Base-by-base conservation (phyloP, 2,888 invertebrate genomes). In the Mythimna pallens region DNA sequence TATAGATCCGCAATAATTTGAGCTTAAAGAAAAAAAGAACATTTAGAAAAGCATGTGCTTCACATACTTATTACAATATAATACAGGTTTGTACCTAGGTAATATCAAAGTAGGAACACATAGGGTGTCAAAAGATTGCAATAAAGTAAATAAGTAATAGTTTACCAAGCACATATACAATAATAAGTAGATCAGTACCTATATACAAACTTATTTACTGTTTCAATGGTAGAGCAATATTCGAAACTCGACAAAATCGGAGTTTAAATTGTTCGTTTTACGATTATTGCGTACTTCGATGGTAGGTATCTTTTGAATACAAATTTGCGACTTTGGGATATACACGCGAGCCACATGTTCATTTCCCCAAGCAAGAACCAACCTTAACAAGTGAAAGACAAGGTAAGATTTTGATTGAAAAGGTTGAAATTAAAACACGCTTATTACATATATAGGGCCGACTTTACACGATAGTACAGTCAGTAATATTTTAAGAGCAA, bases 251-350 rank as follows among this genome's bases (percentile, higher is more conserved):
- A 92, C 92, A 92, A 92, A 94, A 94, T 92, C 91, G 81, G 91
- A 94, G 89, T 94, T 93, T 92, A 94, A 94, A 95, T 94, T 90
- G 93, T 92, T 91, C 89, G 90, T 90, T 95, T 96, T 95, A 95
- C 91, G 94, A 92, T 94, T 93, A 95, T 94, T 88, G 90, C 88
- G 90, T 93, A 93, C 92, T 94, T 91, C 87, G 90, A 92, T 93
- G 89, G 91, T 93, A 93, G 92, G 92, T 94, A 94, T 92, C 91
- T 92, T 93, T 92, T 92, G 94, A 94, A 95, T 94, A 93, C 93
- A 90, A 94, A 94, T 94, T 93, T 90, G 92, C 89, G 89, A 90
- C 89, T 89, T 89, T 82, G 82, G 86, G 83, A 88, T 89, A 87
- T 88, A 90, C 94, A 93, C 93, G 94, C 94, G 83, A 93, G 84